phyloP scores from a whole-genome alignment of 2,113 vertebrate genomes.

The Channa maculata region DNA sequence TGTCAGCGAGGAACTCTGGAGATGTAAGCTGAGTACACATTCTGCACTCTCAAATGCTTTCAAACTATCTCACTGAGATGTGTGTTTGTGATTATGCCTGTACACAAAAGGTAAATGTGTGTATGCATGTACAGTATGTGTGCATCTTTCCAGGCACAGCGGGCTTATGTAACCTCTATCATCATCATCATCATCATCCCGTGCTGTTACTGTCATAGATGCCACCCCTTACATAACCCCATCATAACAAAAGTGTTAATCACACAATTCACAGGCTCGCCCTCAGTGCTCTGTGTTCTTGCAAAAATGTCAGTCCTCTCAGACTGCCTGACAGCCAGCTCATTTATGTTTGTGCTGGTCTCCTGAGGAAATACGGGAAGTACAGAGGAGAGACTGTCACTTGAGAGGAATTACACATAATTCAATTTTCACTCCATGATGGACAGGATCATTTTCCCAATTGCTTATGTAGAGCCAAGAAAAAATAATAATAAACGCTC shows the following conservation, averaged over 20 bases:
- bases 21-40: conserved; percentile 31
- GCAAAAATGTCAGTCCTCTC: conserved; percentile 50
- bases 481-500: conserved; percentile 5
- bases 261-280: conserved; percentile 48
- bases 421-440: conserved; percentile 46
- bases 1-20: conserved; percentile 43
- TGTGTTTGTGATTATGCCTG: conserved; percentile 15
- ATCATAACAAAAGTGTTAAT: conserved; percentile 63
- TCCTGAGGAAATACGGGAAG: conserved; percentile 54
- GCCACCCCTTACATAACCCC: conserved; percentile 66
- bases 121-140: conserved; percentile 5
- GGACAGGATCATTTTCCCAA: conserved; percentile 33
- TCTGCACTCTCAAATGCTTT: conserved; percentile 24
- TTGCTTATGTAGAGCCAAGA: conserved; percentile 9
- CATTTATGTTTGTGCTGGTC: conserved; percentile 27
- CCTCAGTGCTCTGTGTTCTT: conserved; percentile 51
- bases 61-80: conserved; percentile 34
- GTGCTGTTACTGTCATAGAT: conserved; percentile 50
- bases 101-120: conserved; percentile 22
- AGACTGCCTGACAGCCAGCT: conserved; percentile 20
- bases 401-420: conserved; percentile 31
- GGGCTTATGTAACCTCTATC: conserved; percentile 61
- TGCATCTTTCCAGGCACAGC: conserved; percentile 27
- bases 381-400: conserved; percentile 8
- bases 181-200: conserved; percentile 32